Percentiles rank a stretch among this genome's conserved stretches.
phyloP scores from a whole-genome alignment of 2,113 vertebrate genomes.

The Delphinapterus leucas region DNA sequence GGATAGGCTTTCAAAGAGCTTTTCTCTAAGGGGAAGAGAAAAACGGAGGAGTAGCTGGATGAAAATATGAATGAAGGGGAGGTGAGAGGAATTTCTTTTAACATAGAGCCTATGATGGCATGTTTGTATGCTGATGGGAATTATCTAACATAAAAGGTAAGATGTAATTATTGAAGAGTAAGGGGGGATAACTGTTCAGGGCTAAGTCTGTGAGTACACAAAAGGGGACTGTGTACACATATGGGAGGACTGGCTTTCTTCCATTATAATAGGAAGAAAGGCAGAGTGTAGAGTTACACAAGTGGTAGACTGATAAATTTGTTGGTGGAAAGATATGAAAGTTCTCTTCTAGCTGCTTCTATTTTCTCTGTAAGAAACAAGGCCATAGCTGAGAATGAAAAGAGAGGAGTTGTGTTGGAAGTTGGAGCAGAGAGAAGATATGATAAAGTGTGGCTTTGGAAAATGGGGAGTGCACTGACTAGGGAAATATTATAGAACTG shows the following conservation, averaged over 20 bases:
- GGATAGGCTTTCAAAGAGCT: conserved; percentile 19
- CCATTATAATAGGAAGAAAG: not conserved
- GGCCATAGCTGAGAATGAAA: not conserved
- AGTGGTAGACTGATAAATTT: not conserved
- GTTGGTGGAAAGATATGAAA: not conserved
- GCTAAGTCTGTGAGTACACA: not conserved
- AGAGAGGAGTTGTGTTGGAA: not conserved
- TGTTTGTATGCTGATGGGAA: not conserved
- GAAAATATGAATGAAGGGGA: not conserved
- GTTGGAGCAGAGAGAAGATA: not conserved
- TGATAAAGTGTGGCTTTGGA: not conserved
- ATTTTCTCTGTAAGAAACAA: not conserved
- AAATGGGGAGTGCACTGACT: not conserved
- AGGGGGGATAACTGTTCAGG: not conserved
- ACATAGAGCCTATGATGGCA: not conserved
- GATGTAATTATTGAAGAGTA: not conserved
- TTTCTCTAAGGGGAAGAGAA: not conserved
- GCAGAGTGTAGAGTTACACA: not conserved
- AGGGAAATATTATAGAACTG: not conserved
- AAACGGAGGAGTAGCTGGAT: not conserved
- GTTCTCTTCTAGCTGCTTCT: not conserved
- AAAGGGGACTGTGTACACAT: not conserved
- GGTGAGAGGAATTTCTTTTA: not conserved
- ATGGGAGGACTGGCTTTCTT: not conserved
- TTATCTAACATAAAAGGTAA: conserved; percentile 1